Evolutionary conservation across 2,888 invertebrate species (phyloP).

Genomic region (Drosophila recens): DNA sequence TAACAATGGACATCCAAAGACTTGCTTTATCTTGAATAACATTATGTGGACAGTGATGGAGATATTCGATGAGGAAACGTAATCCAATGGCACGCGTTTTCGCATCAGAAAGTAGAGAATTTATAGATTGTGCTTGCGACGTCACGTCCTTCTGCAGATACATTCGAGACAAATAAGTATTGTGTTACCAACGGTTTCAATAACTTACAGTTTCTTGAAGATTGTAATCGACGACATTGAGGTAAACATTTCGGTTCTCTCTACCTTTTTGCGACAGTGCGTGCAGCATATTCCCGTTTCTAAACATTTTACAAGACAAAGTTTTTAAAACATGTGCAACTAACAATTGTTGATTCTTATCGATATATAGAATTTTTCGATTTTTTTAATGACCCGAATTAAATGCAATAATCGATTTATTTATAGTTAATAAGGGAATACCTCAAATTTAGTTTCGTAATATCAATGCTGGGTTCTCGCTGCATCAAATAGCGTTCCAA

Average conservation of each 20-base stretch:
- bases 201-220: constrained; percentile 25
- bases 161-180: neutral
- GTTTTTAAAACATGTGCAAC: constrained; percentile 48
- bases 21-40: constrained; percentile 34
- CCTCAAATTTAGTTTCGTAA: neutral
- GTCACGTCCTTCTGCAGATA: constrained; percentile 11
- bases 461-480: too few relatives aligned
- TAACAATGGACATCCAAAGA: constrained; percentile 44
- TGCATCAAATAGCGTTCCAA: too few relatives aligned
- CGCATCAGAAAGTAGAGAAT: constrained; percentile 27
- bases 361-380: constrained; percentile 5
- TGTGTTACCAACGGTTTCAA: neutral
- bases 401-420: neutral
- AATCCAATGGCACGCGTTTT: constrained; percentile 46
- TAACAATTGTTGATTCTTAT: neutral
- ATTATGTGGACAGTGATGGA: constrained; percentile 21
- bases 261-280: constrained; percentile 19
- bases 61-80: constrained; percentile 43
- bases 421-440: neutral
- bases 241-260: constrained; percentile 30
- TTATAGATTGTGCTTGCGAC: constrained; percentile 40
- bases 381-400: neutral
- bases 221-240: constrained; percentile 21
- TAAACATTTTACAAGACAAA: constrained; percentile 38
- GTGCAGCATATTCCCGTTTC: constrained; percentile 29